Base-by-base conservation (phyloP, 2,797 vertebrate genomes). In the Manis pentadactyla region DNA sequence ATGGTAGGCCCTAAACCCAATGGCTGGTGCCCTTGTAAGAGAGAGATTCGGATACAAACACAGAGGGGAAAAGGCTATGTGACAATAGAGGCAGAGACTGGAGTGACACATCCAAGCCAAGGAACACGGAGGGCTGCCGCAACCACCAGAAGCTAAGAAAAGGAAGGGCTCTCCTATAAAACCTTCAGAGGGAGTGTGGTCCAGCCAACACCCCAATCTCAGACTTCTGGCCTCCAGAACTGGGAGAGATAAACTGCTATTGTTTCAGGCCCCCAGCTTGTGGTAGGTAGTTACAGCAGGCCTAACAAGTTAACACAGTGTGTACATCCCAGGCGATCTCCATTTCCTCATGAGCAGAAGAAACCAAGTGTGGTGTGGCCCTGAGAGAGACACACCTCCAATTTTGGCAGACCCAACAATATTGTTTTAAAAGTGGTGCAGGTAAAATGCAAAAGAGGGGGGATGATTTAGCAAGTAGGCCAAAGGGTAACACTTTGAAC, bases 371-470 rank as follows among this genome's bases (percentile, higher is more conserved):
- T 13, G 4, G 2, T 0, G 23, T 51, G 42, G 23, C 18, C 71
- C 85, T 10, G n/a, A 59, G 68, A 69, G 5, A 59, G 19, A 18
- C 4, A 42, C n/a, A n/a, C 19, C 17, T 73, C 61, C 81, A 37
- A 0, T 37, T 23, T 6, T 4, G 19, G 39, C 31, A 78, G 34
- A 49, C 37, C 39, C 21, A 4, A 21, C 21, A n/a, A 21, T 0
- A 12, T 15, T n/a, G 31, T 74, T 57, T 68, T 49, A 49, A 79
- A 78, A 11, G 3, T 11, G 6, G 29, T 4, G 4, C n/a, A 61
- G 23, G 7, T 74, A 55, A 84, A 77, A 89, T 10, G 17, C 14
- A 15, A 64, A 63, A 59, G 91, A 11, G 4, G 15, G 15, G 25
- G 7, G 29, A 13, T 29, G 61, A 51, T 13, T 78, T 46, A 55